Conservation (phyloP, 2,113 vertebrate genomes). For the Eubucco bourcierii region DNA sequence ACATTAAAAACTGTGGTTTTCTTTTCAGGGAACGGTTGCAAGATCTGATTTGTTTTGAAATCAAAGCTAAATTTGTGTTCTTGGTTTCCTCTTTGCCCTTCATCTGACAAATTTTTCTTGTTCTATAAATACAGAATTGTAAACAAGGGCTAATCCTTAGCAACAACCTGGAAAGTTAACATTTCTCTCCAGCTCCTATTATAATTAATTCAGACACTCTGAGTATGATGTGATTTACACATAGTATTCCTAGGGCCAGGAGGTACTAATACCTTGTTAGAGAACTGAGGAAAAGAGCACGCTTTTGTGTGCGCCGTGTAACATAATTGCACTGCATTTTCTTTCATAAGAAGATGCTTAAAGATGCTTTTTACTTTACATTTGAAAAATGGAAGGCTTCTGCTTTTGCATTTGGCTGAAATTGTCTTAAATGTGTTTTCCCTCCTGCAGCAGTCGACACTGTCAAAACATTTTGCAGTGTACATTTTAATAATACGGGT, state of each 20-base stretch:
- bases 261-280: slow-evolving; percentile 57
- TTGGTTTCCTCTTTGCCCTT: slow-evolving; percentile 60
- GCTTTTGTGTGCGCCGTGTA: slow-evolving; percentile 29
- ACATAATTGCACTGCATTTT: slow-evolving; percentile 53
- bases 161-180: slow-evolving; percentile 64
- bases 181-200: slow-evolving; percentile 47
- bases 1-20: slow-evolving; percentile 63
- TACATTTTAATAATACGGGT: slow-evolving; percentile 53
- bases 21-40: slow-evolving; percentile 46
- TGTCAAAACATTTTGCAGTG: slow-evolving; percentile 58
- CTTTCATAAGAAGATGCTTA: slow-evolving; percentile 33
- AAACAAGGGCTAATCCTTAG: slow-evolving; percentile 69
- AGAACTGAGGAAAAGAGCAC: slow-evolving; percentile 39
- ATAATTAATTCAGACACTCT: slow-evolving; percentile 59
- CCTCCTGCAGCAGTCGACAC: slow-evolving; percentile 38
- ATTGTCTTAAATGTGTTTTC: slow-evolving; percentile 58
- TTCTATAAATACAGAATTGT: slow-evolving; percentile 63
- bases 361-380: slow-evolving; percentile 61
- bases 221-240: slow-evolving; percentile 58
- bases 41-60: slow-evolving; percentile 69
- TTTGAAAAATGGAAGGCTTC: slow-evolving; percentile 54
- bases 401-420: slow-evolving; percentile 63
- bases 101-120: slow-evolving; percentile 62
- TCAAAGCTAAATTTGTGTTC: slow-evolving; percentile 64
- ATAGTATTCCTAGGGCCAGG: slow-evolving; percentile 39